A percentile compares a stretch with the other conserved stretches of the same genome.
phyloP scores from a whole-genome alignment of 2,113 vertebrate species.

The Ptilorrhoa leucosticta region DNA sequence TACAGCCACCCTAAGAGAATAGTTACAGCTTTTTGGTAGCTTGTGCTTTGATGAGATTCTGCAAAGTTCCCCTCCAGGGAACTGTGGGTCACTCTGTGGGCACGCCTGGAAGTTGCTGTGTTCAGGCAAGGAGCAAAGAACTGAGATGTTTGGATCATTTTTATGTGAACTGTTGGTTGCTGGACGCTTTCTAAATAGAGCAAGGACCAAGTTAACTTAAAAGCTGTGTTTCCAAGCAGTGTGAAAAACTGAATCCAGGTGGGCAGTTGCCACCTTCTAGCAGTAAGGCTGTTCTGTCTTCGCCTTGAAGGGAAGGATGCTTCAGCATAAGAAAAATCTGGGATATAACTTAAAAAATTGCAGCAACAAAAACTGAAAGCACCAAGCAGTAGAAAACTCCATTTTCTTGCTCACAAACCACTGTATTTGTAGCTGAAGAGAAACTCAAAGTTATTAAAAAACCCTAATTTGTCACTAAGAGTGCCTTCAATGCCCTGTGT shows the following conservation, averaged over 20 bases:
- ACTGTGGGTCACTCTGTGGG: neutral
- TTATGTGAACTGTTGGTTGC: neutral
- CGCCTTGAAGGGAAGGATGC: neutral
- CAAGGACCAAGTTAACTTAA: neutral
- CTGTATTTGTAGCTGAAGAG: neutral
- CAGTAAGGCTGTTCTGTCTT: neutral
- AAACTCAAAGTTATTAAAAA: neutral
- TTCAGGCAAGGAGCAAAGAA: neutral
- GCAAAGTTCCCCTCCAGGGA: neutral
- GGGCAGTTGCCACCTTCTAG: neutral
- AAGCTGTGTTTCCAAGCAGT: neutral
- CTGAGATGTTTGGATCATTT: neutral
- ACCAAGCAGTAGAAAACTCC: neutral
- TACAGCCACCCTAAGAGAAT: neutral
- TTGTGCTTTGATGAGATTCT: neutral
- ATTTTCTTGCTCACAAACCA: neutral
- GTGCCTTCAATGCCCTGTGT: neutral
- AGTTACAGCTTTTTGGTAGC: neutral
- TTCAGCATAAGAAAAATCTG: neutral
- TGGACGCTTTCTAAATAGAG: neutral
- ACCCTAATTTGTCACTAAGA: neutral
- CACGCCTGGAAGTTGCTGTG: neutral
- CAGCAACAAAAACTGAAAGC: neutral
- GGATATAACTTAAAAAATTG: neutral
- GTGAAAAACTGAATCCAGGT: neutral